Conservation (phyloP, 1,140 invertebrate genomes). For the Ephestia elutella region DNA sequence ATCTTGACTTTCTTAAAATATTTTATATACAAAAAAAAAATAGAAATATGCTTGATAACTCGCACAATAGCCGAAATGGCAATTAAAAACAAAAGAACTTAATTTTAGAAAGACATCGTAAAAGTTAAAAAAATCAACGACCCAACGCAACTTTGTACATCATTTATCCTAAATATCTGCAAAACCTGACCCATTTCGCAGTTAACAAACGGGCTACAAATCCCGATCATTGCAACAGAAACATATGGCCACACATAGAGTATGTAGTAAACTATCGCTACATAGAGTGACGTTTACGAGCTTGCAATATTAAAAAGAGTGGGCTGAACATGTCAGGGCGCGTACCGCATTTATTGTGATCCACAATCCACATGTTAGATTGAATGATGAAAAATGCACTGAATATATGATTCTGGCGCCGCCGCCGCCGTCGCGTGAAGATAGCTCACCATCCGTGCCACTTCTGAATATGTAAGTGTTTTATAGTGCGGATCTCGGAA, state of each 20-base stretch:
- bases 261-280: background rate
- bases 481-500: constrained; percentile 15
- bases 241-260: background rate
- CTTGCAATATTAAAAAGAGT: constrained; percentile 16
- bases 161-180: background rate
- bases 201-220: background rate
- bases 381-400: constrained; percentile 57
- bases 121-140: too few species aligned
- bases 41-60: too few species aligned
- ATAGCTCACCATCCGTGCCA: constrained; percentile 20
- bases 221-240: background rate
- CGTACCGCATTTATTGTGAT: constrained; percentile 32
- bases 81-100: too few species aligned
- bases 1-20: too few species aligned
- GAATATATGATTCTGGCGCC: constrained; percentile 41
- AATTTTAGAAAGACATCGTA: too few species aligned
- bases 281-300: constrained; percentile 9
- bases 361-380: constrained; percentile 33
- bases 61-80: too few species aligned
- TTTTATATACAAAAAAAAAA: too few species aligned
- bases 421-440: constrained; percentile 32
- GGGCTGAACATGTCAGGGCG: constrained; percentile 11
- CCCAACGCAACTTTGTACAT: background rate
- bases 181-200: background rate
- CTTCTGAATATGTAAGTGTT: constrained; percentile 28